Evolutionary conservation across 2,797 vertebrate genomes (phyloP).

Genomic region (Alauda arvensis): DNA sequence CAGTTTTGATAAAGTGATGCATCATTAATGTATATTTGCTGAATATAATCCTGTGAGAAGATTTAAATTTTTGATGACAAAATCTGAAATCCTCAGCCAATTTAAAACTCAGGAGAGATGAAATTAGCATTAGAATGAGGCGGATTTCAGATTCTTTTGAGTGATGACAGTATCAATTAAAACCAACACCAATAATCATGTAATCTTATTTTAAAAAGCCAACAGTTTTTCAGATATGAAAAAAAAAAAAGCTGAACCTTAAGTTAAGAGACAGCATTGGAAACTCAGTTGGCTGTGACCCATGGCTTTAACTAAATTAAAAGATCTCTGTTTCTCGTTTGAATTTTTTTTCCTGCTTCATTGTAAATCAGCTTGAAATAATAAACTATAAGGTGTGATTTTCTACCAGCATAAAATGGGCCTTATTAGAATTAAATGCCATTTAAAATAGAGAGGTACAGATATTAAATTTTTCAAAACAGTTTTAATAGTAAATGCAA

Average conservation of each 20-base stretch:
- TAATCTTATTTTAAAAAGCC: background rate
- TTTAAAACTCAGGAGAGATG: background rate
- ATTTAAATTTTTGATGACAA: background rate
- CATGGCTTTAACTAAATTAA: background rate
- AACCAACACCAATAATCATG: background rate
- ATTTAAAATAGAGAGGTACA: background rate
- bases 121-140: background rate
- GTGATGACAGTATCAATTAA: background rate
- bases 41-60: background rate
- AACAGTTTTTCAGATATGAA: background rate
- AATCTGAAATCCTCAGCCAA: background rate
- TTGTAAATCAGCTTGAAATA: background rate
- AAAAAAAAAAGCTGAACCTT: background rate
- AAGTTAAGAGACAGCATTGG: background rate
- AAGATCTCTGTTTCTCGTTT: background rate
- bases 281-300: background rate
- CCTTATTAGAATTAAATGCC: background rate
- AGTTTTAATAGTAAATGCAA: background rate
- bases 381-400: background rate
- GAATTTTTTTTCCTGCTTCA: background rate
- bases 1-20: background rate
- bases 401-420: background rate
- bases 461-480: background rate
- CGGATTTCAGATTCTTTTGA: background rate
- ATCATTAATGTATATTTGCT: background rate